A percentile compares a stretch with the other conserved stretches of the same genome.
Evolutionary conservation across 2,113 vertebrate species (phyloP).

Genomic region (Myotis yumanensis): DNA sequence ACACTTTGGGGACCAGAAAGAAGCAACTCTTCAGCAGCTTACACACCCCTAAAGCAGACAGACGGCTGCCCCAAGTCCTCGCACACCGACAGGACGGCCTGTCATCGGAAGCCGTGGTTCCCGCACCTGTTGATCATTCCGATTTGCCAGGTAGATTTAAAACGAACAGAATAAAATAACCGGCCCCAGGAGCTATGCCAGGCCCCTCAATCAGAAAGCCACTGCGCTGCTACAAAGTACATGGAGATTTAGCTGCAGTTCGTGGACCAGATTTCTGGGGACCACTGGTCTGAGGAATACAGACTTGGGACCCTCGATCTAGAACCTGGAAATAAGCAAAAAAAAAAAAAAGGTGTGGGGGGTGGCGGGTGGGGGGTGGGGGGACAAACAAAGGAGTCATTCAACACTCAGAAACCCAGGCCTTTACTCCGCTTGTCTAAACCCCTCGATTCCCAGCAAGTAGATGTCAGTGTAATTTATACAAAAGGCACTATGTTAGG

Average conservation of each 20-base stretch:
- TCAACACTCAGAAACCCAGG: neutral
- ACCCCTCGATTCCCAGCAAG: neutral
- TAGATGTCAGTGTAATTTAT: neutral
- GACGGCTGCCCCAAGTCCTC: neutral
- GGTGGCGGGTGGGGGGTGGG: no score
- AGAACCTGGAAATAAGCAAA: neutral
- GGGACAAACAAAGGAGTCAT: neutral
- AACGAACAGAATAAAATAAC: neutral
- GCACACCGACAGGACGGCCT: neutral
- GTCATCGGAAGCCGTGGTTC: neutral
- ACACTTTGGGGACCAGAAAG: neutral
- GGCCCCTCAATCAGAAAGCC: neutral
- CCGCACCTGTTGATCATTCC: neutral
- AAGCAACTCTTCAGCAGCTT: neutral
- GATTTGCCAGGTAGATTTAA: neutral
- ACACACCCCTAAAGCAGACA: neutral
- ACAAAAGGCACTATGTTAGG: neutral
- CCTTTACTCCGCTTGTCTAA: neutral
- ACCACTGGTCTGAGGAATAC: neutral
- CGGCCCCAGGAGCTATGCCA: neutral
- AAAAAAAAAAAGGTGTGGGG: neutral
- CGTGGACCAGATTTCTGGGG: neutral
- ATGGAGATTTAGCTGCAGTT: neutral
- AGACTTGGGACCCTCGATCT: neutral
- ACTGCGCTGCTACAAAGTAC: neutral